A percentile compares a stretch with the other conserved stretches of the same genome.
Evolutionary conservation across 2,113 vertebrate species (phyloP).

Genomic region (Oplegnathus fasciatus): DNA sequence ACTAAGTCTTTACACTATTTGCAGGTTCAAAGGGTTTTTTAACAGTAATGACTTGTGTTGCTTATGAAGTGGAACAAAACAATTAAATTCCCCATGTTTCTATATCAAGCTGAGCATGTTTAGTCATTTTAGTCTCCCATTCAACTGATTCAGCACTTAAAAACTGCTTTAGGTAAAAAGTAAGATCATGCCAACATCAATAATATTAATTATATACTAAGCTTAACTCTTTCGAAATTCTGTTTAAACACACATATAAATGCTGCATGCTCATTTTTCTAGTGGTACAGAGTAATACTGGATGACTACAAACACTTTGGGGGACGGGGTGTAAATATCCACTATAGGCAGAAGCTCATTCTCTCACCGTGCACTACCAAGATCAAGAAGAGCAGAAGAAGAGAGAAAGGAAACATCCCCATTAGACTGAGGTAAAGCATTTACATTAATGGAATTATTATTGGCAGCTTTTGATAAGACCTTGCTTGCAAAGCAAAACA

Average conservation of each 20-base stretch:
- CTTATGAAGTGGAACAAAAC: not conserved
- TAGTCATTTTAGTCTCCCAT: constrained; percentile 66
- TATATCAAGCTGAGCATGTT: constrained; percentile 44
- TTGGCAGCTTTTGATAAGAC: constrained; percentile 10
- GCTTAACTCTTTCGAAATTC: not conserved
- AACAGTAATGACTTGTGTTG: not conserved
- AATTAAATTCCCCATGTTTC: not conserved
- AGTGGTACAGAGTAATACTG: constrained; percentile 23
- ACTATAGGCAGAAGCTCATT: constrained; percentile 72
- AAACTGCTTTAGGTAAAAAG: constrained; percentile 10
- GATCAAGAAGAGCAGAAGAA: constrained; percentile 54
- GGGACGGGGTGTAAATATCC: constrained; percentile 30
- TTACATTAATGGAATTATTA: constrained; percentile 2
- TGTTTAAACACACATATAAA: constrained; percentile 27
- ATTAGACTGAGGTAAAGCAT: constrained; percentile 39
- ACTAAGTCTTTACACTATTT: not conserved
- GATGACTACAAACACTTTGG: constrained; percentile 9
- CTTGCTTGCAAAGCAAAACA: constrained; percentile 45
- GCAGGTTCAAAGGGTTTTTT: not conserved
- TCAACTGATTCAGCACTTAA: constrained; percentile 9
- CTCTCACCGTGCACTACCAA: constrained; percentile 70
- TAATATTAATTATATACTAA: not conserved
- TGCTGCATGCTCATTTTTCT: constrained; percentile 62
- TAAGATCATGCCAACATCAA: constrained; percentile 44
- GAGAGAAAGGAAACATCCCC: constrained; percentile 26